Evolutionary conservation across 2,113 vertebrate genomes (phyloP).

Genomic region (Nanorana parkeri): DNA sequence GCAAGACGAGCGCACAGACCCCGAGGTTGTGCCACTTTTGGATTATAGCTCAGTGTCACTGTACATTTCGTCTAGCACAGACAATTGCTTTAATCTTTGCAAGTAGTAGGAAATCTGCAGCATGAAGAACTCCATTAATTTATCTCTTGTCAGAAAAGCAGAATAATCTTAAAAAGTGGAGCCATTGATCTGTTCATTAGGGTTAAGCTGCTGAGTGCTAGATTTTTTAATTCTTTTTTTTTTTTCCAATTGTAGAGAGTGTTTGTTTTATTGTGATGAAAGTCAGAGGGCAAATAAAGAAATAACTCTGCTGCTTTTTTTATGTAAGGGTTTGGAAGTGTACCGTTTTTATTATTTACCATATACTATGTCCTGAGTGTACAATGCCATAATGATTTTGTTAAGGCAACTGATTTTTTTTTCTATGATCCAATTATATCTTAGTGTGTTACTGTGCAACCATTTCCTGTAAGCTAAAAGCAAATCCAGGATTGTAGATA

Average conservation of each 20-base stretch:
- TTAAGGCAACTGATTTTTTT: no score
- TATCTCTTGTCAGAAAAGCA: slow-evolving; percentile 40
- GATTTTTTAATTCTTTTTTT: slow-evolving; percentile 8
- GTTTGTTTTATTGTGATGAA: slow-evolving; percentile 18
- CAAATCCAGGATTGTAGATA: no score
- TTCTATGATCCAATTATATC: no score
- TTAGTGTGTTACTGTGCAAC: no score
- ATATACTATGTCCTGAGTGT: no score
- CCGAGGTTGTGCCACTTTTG: slow-evolving; percentile 53
- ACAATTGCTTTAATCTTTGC: slow-evolving; percentile 55
- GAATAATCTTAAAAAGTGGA: slow-evolving; percentile 35
- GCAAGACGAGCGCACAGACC: slow-evolving; percentile 36
- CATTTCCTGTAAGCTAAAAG: no score
- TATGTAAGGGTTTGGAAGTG: no score
- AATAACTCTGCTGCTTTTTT: not conserved
- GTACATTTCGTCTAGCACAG: slow-evolving; percentile 48
- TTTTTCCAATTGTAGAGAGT: not conserved
- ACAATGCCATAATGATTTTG: no score
- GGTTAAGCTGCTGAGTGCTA: not conserved
- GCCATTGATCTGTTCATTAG: slow-evolving; percentile 32
- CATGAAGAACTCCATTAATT: slow-evolving; percentile 42
- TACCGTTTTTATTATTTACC: no score
- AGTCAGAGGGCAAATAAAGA: slow-evolving; percentile 25
- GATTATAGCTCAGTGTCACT: slow-evolving; percentile 52
- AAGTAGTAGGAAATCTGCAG: slow-evolving; percentile 43